phyloP scores from a whole-genome alignment of 2,797 vertebrate species.

The Morus bassanus region DNA sequence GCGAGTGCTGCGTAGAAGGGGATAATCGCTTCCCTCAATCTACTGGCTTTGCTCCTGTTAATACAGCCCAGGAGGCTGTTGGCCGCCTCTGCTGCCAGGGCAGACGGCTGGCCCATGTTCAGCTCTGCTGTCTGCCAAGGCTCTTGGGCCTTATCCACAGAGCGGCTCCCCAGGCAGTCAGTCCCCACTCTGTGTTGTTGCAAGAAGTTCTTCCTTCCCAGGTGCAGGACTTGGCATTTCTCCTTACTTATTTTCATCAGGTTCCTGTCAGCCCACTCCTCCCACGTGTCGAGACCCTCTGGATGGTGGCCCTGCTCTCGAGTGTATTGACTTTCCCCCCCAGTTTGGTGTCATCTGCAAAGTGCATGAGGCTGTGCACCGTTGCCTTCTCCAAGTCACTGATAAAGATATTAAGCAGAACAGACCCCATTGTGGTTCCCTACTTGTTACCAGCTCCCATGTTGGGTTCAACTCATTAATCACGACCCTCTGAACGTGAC shows the following conservation, averaged over 20 bases:
- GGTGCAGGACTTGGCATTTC: background rate
- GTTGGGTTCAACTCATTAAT: background rate
- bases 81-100: background rate
- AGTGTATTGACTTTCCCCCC: background rate
- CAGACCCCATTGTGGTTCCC: rapidly evolving
- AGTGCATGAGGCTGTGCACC: background rate
- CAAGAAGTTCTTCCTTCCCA: slow-evolving; percentile 6
- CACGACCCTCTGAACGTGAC: rapidly evolving
- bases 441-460: background rate
- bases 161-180: background rate
- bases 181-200: background rate
- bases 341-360: background rate
- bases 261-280: background rate
- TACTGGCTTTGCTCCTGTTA: background rate
- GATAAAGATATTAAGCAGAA: background rate
- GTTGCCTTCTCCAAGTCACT: background rate
- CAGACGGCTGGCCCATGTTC: background rate
- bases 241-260: background rate
- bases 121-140: background rate
- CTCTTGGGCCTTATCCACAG: background rate
- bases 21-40: background rate
- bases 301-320: background rate
- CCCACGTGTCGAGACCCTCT: background rate
- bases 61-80: background rate
- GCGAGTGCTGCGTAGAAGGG: background rate